A percentile compares a stretch with the other conserved stretches of the same genome.
Evolutionary conservation across 2,797 vertebrate species (phyloP).

Genomic region (Sciurus carolinensis): DNA sequence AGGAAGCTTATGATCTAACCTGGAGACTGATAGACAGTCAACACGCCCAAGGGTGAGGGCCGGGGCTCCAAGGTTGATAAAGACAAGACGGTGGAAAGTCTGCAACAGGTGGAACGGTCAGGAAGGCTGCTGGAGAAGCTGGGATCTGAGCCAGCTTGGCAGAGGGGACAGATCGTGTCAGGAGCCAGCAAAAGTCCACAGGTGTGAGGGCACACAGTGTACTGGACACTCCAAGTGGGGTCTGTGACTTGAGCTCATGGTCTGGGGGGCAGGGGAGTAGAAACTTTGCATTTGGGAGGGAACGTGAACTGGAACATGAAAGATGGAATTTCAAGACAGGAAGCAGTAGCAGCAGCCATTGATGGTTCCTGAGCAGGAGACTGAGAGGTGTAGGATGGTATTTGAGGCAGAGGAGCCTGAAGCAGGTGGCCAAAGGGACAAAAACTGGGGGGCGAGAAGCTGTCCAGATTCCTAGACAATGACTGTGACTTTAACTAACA

Average conservation of each 20-base stretch:
- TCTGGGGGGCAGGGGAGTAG: not conserved
- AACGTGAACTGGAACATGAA: not conserved
- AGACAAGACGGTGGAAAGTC: not conserved
- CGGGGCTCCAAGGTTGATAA: not conserved
- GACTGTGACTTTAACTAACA: not conserved
- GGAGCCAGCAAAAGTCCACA: not conserved
- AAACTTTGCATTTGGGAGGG: not conserved
- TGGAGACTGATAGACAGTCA: not conserved
- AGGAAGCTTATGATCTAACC: not conserved
- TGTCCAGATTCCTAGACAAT: not conserved
- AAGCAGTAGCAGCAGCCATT: not conserved
- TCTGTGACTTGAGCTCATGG: not conserved
- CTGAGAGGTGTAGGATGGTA: too few relatives aligned
- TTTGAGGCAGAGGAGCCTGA: not conserved
- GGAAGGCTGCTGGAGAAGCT: not conserved
- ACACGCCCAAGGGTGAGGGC: not conserved
- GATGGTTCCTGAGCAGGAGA: not conserved
- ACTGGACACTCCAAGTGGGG: not conserved
- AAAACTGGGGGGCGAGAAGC: not conserved
- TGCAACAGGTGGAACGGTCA: not conserved
- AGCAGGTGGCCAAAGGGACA: not conserved
- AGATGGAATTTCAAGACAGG: not conserved
- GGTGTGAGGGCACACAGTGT: not conserved
- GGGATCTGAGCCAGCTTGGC: not conserved
- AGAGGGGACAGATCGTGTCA: not conserved